Evolutionary conservation across 1,140 invertebrate species (phyloP).

Genomic region (Bombus pyrosoma): DNA sequence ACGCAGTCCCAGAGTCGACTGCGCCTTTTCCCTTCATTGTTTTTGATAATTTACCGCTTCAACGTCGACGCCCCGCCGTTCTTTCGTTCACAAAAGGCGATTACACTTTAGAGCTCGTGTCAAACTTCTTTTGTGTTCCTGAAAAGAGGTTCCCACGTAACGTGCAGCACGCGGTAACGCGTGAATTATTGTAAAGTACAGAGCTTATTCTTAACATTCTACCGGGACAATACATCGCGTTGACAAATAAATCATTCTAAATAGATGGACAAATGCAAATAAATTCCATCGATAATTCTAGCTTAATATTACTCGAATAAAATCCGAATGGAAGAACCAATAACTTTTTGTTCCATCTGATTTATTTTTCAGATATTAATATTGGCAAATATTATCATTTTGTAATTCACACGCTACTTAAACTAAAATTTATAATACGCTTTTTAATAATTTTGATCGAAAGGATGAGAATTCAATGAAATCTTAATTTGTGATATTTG

Average conservation of each 20-base stretch:
- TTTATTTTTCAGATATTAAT: too few species aligned
- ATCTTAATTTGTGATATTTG: background rate
- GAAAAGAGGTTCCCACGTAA: background rate
- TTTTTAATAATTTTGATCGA: background rate
- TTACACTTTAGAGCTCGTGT: slow-evolving; percentile 33
- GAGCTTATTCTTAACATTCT: background rate
- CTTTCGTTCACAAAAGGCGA: slow-evolving; percentile 31
- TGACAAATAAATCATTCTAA: background rate
- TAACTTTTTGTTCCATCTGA: too few species aligned
- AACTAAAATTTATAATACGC: background rate
- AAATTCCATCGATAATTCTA: background rate
- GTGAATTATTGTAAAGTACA: background rate
- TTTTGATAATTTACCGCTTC: slow-evolving; percentile 48
- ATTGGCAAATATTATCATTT: too few species aligned
- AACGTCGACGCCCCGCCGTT: slow-evolving; percentile 30
- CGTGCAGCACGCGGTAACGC: background rate
- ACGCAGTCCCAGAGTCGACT: slow-evolving; percentile 30
- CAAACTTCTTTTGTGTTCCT: slow-evolving; percentile 8
- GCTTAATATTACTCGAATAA: too few species aligned
- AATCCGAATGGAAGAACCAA: too few species aligned
- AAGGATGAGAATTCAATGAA: background rate
- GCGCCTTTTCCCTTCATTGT: slow-evolving; percentile 38
- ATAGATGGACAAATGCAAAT: background rate
- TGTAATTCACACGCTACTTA: background rate
- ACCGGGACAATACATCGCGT: background rate